Percentiles rank a stretch among this genome's conserved stretches.
These are phyloP conservation scores for Artemisiospiza belli DNA, from an alignment of 2,113 vertebrate genomes.

Conservation along the genomic window DNA sequence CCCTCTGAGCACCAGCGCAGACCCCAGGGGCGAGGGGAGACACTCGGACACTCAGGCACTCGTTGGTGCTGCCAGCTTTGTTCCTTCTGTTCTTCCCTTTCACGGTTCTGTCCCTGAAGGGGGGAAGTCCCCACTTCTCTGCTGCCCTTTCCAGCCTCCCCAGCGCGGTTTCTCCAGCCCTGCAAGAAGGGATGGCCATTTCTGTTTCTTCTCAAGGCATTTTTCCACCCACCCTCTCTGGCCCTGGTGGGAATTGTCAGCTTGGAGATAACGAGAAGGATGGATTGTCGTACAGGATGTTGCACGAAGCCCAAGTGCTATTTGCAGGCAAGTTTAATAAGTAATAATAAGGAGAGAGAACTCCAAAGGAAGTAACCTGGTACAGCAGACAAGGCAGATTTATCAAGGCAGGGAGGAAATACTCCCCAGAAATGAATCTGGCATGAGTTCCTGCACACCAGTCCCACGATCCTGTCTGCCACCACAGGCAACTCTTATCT, in stretches of 20 bases:
- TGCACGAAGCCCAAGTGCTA: conserved; percentile 63
- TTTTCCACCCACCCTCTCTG: conserved; percentile 67
- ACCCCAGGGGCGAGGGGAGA: not conserved
- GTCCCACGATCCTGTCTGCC: conserved; percentile 78
- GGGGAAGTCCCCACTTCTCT: not conserved
- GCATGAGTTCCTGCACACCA: conserved; percentile 71
- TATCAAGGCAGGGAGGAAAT: conserved; percentile 76
- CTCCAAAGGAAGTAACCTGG: conserved; percentile 76
- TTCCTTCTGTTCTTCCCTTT: not conserved
- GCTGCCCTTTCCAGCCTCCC: not conserved
- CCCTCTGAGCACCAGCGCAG: not conserved
- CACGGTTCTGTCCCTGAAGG: not conserved
- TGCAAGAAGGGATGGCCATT: not conserved
- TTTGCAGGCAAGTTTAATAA: conserved; percentile 76
- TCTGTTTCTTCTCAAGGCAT: conserved; percentile 75
- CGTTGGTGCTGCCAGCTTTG: rapidly evolving
- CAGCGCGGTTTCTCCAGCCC: conserved; percentile 7
- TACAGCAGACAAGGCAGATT: conserved; percentile 71
- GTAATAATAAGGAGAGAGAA: conserved; percentile 67
- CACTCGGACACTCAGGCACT: not conserved
- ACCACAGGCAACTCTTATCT: conserved; percentile 78
- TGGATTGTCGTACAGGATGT: conserved; percentile 75
- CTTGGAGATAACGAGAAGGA: conserved; percentile 69
- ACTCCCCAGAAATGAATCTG: conserved; percentile 79
- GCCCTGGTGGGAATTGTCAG: conserved; percentile 74